Base-by-base conservation (phyloP, 2,113 vertebrate genomes). In the Dascyllus trimaculatus region DNA sequence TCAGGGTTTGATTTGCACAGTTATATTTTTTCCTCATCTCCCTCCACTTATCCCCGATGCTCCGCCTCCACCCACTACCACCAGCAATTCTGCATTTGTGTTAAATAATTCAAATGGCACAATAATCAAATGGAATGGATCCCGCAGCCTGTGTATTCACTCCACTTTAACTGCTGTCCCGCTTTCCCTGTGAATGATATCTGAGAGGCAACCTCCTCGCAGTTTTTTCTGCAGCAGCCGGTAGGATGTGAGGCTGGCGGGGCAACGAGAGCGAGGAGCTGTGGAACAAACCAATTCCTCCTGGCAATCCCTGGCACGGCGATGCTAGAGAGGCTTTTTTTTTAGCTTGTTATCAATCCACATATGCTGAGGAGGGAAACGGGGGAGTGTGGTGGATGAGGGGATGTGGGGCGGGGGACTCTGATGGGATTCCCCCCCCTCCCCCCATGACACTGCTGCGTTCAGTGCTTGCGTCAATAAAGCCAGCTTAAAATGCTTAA, bases 401-500 rank as follows among this genome's bases (percentile, higher is more conserved):
- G 71, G 66, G 58, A 6, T 1, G 49, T 43, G 62, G 59, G 66
- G 61, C 22, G 74, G 61, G 35, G 58, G 72, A 61, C 64, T 78
- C 78, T 88, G 84, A 88, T 84, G 85, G 78, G 78, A 86, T 75
- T 71, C 71, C 68, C 56, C 56, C 48, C 62, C 73, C 52, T 48
- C 45, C 40, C 48, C 71, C 81, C 68, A 48, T 67, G 56, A 78
- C 71, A 78, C 82, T 82, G 64, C 75, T 76, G 66, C 71, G 56
- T 80, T 91, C 75, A 56, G 85, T 60, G 89, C 88, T 84, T 70
- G 73, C 81, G 19, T 91, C 78, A 90, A 82, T 87, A 91, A 88
- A 91, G 75, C 85, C 89, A 79, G 75, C 77, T 93, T 93, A 93
- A 93, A 91, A 78, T 85, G 85, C 89, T 93, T 94, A 93, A 93